Evolutionary conservation across 1,140 invertebrate genomes (phyloP).

Genomic region (Rhyacophila brunnea): DNA sequence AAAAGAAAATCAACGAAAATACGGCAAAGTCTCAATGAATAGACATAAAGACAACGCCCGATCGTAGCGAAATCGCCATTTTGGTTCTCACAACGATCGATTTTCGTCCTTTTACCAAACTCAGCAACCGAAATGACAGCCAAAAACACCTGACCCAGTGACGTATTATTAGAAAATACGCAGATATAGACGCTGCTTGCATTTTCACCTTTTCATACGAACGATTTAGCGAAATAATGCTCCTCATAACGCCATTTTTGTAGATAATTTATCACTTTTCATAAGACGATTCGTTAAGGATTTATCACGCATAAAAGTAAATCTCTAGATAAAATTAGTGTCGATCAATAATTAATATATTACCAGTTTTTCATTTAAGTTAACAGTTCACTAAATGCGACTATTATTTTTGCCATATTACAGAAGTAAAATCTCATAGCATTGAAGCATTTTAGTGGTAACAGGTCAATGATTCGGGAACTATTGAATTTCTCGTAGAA

Average conservation of each 20-base stretch:
- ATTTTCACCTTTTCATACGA: conserved; percentile 10
- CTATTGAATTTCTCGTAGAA: conserved; percentile 15
- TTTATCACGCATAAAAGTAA: conserved; percentile 28
- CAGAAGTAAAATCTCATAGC: conserved; percentile 53
- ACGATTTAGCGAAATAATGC: background rate
- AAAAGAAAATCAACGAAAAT: conserved; percentile 29
- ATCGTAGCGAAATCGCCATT: conserved; percentile 17
- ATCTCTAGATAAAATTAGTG: conserved; percentile 17
- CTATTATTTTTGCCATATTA: conserved; percentile 55
- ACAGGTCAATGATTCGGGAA: conserved; percentile 29
- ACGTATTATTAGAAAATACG: conserved; percentile 10
- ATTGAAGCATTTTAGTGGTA: conserved; percentile 49
- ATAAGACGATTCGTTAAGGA: conserved; percentile 17
- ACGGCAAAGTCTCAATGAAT: conserved; percentile 6
- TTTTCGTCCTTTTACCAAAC: conserved; percentile 26
- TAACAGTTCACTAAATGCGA: conserved; percentile 56
- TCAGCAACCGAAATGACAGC: conserved; percentile 12
- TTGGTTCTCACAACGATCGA: conserved; percentile 23
- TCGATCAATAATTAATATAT: conserved; percentile 37
- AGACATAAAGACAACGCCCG: conserved; percentile 22
- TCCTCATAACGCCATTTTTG: conserved; percentile 19
- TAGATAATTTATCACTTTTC: conserved; percentile 19
- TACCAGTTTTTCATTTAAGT: conserved; percentile 56
- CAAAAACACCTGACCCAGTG: conserved; percentile 17
- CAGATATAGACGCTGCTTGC: conserved; percentile 11